Base-by-base conservation (phyloP, 1,140 invertebrate species). In the Pseudomyrmex cubaensis region DNA sequence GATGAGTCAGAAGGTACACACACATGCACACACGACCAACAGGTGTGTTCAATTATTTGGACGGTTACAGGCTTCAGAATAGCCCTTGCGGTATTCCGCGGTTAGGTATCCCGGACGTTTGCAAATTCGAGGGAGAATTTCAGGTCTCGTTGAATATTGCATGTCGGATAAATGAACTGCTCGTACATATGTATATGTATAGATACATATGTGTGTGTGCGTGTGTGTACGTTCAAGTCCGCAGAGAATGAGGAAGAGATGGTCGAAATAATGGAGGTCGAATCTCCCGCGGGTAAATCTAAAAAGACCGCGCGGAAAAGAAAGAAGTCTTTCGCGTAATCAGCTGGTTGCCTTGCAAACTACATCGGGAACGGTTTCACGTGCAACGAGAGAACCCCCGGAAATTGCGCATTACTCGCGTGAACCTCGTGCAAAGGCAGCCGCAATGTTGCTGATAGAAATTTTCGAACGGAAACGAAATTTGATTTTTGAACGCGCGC, bases 1-100 rank as follows among this genome's bases (percentile, higher is more conserved):
- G 50, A 10, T 15, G 57, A 69, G 25, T 56, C 17, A 10, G 20
- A 20, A 44, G n/a, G 1, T 59, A 50, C 22, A n/a, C 22, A n/a
- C 48, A 44, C 17, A 35, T 7, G 12, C 3, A 50, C n/a, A n/a
- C 44, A 9, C 10, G 25, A 2, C 44, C 22, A 59, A 44, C 56
- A 46, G 56, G 22, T 17, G 54, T 44, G 20, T 12, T 70, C 72
- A 80, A 80, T 80, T 80, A 80, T 80, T 80, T 59, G 59, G 15
- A 70, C 17, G 56, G 46, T 70, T 80, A 72, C 54, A 12, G 20
- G 20, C 50, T 66, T 35, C 46, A 48, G 76, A 80, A 80, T 61
- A 17, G 25, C 7, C 20, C 35, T 59, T 35, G 44, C 44, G n/a
- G 9, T 25, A 69, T 56, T 56, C 63, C 74, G 7, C 17, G 9